A percentile compares a stretch with the other conserved stretches of the same genome.
Evolutionary conservation across 2,888 invertebrate genomes (phyloP).

Genomic region (Latrodectus elegans): DNA sequence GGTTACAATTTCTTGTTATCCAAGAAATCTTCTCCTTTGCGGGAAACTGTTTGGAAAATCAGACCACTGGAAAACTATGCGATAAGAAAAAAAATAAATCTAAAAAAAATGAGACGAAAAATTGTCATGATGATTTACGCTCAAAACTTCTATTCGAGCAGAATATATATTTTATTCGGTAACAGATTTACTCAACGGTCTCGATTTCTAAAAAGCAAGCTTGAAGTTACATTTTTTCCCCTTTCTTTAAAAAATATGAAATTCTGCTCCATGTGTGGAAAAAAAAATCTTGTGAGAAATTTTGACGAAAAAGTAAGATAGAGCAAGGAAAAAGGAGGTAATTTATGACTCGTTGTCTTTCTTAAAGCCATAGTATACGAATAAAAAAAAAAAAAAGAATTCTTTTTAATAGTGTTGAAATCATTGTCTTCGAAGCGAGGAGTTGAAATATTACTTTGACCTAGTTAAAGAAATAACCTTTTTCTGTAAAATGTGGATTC

Average conservation of each 20-base stretch:
- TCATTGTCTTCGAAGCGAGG: slow-evolving; percentile 52
- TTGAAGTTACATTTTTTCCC: neutral
- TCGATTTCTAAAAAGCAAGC: slow-evolving; percentile 2
- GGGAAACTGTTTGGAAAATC: slow-evolving; percentile 23
- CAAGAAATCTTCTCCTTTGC: neutral
- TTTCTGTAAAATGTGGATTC: slow-evolving; percentile 14
- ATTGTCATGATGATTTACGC: slow-evolving; percentile 32
- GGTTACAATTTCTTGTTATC: neutral
- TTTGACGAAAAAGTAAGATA: neutral
- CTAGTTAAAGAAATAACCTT: slow-evolving; percentile 16
- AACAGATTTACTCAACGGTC: slow-evolving; percentile 20
- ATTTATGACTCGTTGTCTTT: slow-evolving; percentile 50
- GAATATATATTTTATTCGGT: slow-evolving; percentile 31
- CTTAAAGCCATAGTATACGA: slow-evolving; percentile 2
- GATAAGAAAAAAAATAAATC: neutral
- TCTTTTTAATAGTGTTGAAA: slow-evolving; percentile 58
- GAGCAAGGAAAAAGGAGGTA: slow-evolving; percentile 12
- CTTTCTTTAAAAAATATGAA: slow-evolving; percentile 37
- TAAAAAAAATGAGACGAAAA: neutral
- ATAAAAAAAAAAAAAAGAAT: slow-evolving; percentile 30
- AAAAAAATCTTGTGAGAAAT: slow-evolving; percentile 31
- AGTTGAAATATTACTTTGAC: slow-evolving; percentile 54
- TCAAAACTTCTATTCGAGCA: slow-evolving; percentile 10
- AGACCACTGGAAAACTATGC: slow-evolving; percentile 4
- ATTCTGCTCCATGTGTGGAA: slow-evolving; percentile 47